These are phyloP conservation scores for Drosophila serrata DNA, from an alignment of 1,140 invertebrate genomes.

Conservation along the genomic window DNA sequence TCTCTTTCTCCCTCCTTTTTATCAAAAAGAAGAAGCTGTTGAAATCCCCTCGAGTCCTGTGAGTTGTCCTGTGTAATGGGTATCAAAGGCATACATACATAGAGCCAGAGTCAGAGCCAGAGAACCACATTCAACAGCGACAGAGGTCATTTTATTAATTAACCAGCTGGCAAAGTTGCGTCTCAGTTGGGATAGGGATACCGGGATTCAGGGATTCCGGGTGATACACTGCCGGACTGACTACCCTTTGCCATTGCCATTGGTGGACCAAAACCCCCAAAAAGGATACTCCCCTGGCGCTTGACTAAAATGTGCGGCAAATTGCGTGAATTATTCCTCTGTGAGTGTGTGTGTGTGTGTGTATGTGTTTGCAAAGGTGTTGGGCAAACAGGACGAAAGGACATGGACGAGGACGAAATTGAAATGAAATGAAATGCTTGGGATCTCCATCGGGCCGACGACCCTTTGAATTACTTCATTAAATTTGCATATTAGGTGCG, in stretches of 20 bases:
- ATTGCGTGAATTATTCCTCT: constrained; percentile 77
- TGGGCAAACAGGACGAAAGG: constrained; percentile 44
- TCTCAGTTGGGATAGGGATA: neutral
- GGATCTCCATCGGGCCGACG: constrained; percentile 20
- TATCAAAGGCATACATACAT: constrained; percentile 24
- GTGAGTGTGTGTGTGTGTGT: constrained; percentile 2
- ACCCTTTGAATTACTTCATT: constrained; percentile 83
- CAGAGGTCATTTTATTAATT: constrained; percentile 80
- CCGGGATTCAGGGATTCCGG: neutral
- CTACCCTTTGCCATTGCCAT: constrained; percentile 8
- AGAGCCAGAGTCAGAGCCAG: too few species aligned
- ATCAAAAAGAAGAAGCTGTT: neutral
- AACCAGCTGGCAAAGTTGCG: constrained; percentile 62
- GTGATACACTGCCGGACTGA: constrained; percentile 12
- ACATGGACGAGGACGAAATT: constrained; percentile 55
- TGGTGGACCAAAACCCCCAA: neutral
- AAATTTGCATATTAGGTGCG: constrained; percentile 83
- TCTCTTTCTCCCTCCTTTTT: too few species aligned
- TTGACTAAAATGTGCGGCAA: constrained; percentile 75
- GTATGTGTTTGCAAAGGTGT: constrained; percentile 48
- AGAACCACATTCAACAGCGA: too few species aligned
- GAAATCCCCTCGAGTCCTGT: constrained; percentile 1
- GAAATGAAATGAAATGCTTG: constrained; percentile 64
- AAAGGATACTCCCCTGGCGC: constrained; percentile 17
- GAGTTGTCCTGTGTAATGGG: constrained; percentile 8